A percentile compares a stretch with the other conserved stretches of the same genome.
These are phyloP conservation scores for Jacana jacana DNA, from an alignment of 2,113 vertebrate species.

Conservation along the genomic window DNA sequence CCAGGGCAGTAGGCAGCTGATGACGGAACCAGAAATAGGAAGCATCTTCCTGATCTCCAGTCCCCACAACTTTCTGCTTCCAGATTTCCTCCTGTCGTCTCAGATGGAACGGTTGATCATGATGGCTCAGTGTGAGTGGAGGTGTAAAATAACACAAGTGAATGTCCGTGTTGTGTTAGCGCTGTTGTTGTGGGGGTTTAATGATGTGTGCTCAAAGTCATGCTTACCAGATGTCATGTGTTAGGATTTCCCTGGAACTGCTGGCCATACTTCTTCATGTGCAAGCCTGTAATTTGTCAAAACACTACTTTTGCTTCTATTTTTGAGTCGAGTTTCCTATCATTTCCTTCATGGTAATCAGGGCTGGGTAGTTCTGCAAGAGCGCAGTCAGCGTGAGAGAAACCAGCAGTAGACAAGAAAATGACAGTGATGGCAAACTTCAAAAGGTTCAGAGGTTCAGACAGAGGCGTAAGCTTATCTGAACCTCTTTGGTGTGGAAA, in stretches of 20 bases:
- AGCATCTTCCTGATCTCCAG: not conserved
- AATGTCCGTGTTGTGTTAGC: not conserved
- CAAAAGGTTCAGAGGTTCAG: constrained; percentile 34
- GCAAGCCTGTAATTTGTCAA: constrained; percentile 34
- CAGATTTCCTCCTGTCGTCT: not conserved
- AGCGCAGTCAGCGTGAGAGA: not conserved
- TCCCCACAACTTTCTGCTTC: not conserved
- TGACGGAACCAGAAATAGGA: not conserved
- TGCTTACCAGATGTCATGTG: not conserved
- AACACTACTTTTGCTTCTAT: constrained; percentile 33
- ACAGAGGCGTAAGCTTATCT: not conserved
- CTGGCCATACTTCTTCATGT: not conserved
- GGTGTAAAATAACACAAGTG: not conserved
- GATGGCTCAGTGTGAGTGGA: fast-evolving
- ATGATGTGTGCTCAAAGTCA: not conserved
- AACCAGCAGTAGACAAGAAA: not conserved
- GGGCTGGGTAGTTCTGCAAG: not conserved
- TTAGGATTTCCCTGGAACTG: not conserved
- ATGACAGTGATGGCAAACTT: not conserved
- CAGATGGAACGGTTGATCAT: not conserved
- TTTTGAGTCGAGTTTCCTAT: not conserved
- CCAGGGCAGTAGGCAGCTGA: not conserved
- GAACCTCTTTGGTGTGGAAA: constrained; percentile 44
- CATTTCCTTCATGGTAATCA: constrained; percentile 22
- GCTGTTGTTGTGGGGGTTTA: not conserved